Conservation (phyloP, 1,140 invertebrate species). For the Hycleus cichorii region DNA sequence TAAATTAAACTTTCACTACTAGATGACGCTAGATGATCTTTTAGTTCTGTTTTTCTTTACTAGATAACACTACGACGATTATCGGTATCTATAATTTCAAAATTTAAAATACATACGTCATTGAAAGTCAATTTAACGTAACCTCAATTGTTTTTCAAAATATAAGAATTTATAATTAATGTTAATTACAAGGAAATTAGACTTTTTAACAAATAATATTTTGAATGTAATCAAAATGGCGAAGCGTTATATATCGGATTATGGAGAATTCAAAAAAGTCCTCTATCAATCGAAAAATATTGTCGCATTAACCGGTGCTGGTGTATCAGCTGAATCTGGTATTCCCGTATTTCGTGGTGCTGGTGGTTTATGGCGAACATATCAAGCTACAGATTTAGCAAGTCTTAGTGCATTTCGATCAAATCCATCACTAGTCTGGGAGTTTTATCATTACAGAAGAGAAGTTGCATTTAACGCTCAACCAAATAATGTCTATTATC, state of each 20-base stretch:
- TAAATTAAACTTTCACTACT: no score
- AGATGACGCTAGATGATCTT: no score
- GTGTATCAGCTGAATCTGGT: slow-evolving; percentile 73
- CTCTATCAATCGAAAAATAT: slow-evolving; percentile 51
- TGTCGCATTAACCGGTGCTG: slow-evolving; percentile 68
- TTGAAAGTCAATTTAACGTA: no score
- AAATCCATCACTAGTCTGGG: slow-evolving; percentile 51
- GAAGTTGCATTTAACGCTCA: slow-evolving; percentile 46
- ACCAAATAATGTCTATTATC: slow-evolving; percentile 45
- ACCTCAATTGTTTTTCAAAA: no score
- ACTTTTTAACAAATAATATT: no score
- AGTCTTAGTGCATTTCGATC: slow-evolving; percentile 45
- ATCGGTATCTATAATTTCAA: no score
- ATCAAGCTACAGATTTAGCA: slow-evolving; percentile 44
- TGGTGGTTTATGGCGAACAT: slow-evolving; percentile 68
- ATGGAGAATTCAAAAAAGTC: slow-evolving; percentile 48
- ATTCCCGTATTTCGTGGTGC: slow-evolving; percentile 73
- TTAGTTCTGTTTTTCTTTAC: no score
- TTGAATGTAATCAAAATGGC: slow-evolving; percentile 3
- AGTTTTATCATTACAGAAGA: slow-evolving; percentile 53
- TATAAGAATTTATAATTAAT: no score
- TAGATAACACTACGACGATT: no score
- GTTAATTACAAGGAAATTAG: no score
- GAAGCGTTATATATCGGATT: slow-evolving; percentile 26
- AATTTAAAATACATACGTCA: no score